These are phyloP conservation scores for Enteromius radiatus DNA, from an alignment of 2,797 vertebrate genomes.

Conservation along the genomic window DNA sequence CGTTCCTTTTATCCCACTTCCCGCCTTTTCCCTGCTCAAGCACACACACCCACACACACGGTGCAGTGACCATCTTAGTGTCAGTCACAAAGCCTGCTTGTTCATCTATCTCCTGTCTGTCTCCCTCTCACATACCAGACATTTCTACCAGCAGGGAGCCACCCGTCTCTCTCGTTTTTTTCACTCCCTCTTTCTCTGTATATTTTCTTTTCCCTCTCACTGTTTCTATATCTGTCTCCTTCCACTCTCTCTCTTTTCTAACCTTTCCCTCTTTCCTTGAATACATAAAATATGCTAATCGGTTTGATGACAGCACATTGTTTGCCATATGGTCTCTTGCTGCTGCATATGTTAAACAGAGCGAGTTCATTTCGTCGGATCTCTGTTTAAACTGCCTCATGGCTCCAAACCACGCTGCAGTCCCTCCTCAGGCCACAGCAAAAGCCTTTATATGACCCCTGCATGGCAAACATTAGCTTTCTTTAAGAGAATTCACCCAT, in stretches of 20 bases:
- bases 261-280: slow-evolving; percentile 38
- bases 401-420: slow-evolving; percentile 8
- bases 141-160: slow-evolving; percentile 52
- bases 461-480: slow-evolving; percentile 33
- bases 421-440: slow-evolving; percentile 16
- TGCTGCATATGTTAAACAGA: slow-evolving; percentile 46
- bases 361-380: slow-evolving; percentile 28
- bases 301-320: slow-evolving; percentile 37
- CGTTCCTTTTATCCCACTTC: slow-evolving; percentile 10
- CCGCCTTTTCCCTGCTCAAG: slow-evolving; percentile 30
- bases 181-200: neutral
- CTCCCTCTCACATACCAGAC: slow-evolving; percentile 44
- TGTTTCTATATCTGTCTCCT: slow-evolving; percentile 1
- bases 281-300: slow-evolving; percentile 42
- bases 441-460: slow-evolving; percentile 26
- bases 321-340: slow-evolving; percentile 45
- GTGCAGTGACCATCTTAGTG: slow-evolving; percentile 30
- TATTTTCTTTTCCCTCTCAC: slow-evolving; percentile 5
- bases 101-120: slow-evolving; percentile 46
- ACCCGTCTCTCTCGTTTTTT: slow-evolving; percentile 19
- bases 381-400: slow-evolving; percentile 19
- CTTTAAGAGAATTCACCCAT: slow-evolving; percentile 61
- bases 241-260: slow-evolving; percentile 14
- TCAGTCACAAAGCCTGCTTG: slow-evolving; percentile 54
- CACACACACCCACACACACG: slow-evolving; percentile 19